Evolutionary conservation across 2,797 vertebrate species (phyloP), one percentile per base, ranked within the genome.

Genomic region (Argentina silus): DNA sequence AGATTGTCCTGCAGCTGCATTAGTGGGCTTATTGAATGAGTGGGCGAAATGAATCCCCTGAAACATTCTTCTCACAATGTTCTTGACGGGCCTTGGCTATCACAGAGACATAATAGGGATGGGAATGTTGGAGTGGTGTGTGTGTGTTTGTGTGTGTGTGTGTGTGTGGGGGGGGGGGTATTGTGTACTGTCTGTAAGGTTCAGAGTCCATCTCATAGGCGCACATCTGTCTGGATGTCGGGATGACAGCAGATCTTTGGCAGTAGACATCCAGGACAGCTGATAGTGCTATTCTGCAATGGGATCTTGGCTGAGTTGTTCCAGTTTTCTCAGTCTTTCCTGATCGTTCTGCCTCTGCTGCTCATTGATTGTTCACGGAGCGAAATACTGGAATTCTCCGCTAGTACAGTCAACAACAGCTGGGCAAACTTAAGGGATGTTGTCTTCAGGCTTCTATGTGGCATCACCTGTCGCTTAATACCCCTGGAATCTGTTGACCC

Each of bases 1-100:
- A 89, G 82, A 76, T 71, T 59, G 78, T 85, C 81, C 77, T 77
- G 79, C 92, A 94, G 92, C 93, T 94, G 93, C 89, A 80, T 70
- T 80, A 69, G 78, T 67, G 71, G 82, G 85, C 79, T 88, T 80
- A 80, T 83, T 76, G 80, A 69, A 63, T 43, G 74, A 83, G 83
- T 78, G 83, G 83, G 82, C 67, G 83, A 87, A 64, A 68, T 44
- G 36, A 76, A 67, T 72, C 67, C 83, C 73, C 74, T 42, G 69
- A 74, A 81, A 85, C 82, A 80, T 83, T 86, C 83, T 88, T 92
- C 88, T 91, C 91, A 91, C 85, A 80, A 80, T 80, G 84, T 56
- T 56, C 50, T 78, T 72, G 77, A 75, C 83, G 83, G 85, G 72
- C 71, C 66, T 43, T 77, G 87, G 84, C 87, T 88, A 79, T 86